phyloP scores from a whole-genome alignment of 2,888 invertebrate species.

The Limnephilus marmoratus region DNA sequence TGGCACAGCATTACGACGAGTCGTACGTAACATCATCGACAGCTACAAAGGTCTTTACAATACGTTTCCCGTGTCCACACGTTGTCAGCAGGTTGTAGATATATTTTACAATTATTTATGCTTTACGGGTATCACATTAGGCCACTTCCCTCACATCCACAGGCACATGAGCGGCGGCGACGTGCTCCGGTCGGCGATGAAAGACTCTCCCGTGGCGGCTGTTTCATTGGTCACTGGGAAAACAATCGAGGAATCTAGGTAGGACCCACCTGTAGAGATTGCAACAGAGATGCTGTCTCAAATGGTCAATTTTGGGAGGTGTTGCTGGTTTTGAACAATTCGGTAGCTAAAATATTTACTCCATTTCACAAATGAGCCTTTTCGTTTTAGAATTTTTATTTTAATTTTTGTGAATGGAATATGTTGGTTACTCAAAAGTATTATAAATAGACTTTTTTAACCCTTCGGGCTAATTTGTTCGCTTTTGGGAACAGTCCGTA shows the following conservation, averaged over 20 bases:
- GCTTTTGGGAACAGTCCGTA: too few relatives aligned
- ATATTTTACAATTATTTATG: background rate
- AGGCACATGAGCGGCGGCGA: slow-evolving; percentile 37
- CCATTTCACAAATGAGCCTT: too few relatives aligned
- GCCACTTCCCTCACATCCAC: slow-evolving; percentile 16
- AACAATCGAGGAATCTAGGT: background rate
- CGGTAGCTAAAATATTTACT: slow-evolving; percentile 50
- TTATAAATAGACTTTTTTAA: too few relatives aligned
- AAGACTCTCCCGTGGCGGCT: background rate
- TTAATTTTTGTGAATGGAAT: too few relatives aligned
- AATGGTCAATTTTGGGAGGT: background rate
- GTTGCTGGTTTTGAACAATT: background rate
- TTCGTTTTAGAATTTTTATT: too few relatives aligned
- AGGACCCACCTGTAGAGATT: background rate
- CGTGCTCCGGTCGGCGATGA: slow-evolving; percentile 41
- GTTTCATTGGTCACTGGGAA: background rate
- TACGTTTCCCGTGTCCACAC: slow-evolving; percentile 2
- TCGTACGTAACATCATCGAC: background rate
- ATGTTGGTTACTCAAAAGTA: too few relatives aligned
- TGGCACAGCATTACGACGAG: background rate
- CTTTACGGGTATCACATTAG: slow-evolving; percentile 16
- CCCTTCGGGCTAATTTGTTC: too few relatives aligned
- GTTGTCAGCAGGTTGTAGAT: background rate
- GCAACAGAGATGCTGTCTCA: background rate
- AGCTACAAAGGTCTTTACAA: background rate